These are phyloP conservation scores for Rutilus rutilus DNA, from an alignment of 2,113 vertebrate species.

Conservation along the genomic window DNA sequence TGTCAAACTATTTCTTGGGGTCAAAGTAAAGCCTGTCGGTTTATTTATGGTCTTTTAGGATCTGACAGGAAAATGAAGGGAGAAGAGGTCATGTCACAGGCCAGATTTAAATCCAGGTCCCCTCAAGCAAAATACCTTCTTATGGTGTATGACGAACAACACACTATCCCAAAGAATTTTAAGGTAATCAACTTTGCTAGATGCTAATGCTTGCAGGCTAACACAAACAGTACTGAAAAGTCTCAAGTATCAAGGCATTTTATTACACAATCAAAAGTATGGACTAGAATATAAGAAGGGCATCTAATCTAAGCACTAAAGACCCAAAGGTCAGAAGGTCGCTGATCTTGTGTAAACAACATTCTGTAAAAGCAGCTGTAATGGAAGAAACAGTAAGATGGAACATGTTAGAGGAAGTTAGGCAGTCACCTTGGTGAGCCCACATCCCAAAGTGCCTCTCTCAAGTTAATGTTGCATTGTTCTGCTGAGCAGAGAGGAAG, in stretches of 20 bases:
- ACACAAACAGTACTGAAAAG: not conserved
- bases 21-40: not conserved
- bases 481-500: conserved; percentile 70
- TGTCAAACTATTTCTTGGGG: not conserved
- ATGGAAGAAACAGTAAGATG: conserved; percentile 58
- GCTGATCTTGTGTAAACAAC: conserved; percentile 32
- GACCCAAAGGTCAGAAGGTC: not conserved
- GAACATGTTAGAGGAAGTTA: conserved; percentile 70
- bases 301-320: conserved; percentile 29
- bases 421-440: conserved; percentile 68
- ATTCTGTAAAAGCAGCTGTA: conserved; percentile 40
- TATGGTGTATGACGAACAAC: not conserved
- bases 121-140: not conserved
- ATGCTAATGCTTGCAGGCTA: not conserved
- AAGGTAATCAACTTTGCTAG: not conserved
- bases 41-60: not conserved
- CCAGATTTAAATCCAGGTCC: not conserved
- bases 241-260: not conserved
- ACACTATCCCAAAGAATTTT: not conserved
- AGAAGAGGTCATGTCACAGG: not conserved
- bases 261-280: not conserved
- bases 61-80: not conserved
- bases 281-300: conserved; percentile 24
- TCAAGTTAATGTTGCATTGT: conserved; percentile 77
- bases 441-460: conserved; percentile 63